These are phyloP conservation scores for Eupithecia exiguata DNA, from an alignment of 2,888 invertebrate genomes.

Conservation along the genomic window DNA sequence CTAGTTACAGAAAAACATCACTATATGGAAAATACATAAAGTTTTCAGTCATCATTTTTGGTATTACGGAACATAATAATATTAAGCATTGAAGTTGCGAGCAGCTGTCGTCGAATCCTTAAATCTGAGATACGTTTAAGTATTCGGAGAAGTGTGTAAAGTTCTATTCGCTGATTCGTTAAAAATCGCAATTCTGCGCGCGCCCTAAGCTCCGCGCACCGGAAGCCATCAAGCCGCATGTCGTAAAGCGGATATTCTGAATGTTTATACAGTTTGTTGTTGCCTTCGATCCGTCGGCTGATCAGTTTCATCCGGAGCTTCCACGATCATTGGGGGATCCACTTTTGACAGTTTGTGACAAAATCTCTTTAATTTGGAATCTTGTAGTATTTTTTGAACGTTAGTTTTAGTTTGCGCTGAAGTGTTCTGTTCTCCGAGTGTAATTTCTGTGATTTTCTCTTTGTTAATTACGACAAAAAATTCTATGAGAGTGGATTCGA, in stretches of 20 bases:
- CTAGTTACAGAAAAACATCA: no score
- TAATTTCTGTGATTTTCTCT: not conserved
- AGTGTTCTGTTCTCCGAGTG: not conserved
- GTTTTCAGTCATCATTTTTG: no score
- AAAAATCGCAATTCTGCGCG: constrained; percentile 22
- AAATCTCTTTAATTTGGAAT: not conserved
- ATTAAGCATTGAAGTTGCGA: no score
- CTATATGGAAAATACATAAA: no score
- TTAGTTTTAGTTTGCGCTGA: not conserved
- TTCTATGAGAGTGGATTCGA: not conserved
- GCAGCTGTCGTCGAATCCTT: no score
- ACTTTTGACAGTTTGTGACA: not conserved
- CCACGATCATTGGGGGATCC: not conserved
- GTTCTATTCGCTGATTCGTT: not conserved
- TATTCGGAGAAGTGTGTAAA: no score
- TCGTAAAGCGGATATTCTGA: constrained; percentile 45
- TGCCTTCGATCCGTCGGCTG: constrained; percentile 46
- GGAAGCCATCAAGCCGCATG: constrained; percentile 60
- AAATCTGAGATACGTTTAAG: no score
- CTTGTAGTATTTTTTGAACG: not conserved
- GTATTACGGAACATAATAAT: no score
- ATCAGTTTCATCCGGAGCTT: constrained; percentile 29
- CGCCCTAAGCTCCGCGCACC: constrained; percentile 51
- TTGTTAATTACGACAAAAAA: not conserved
- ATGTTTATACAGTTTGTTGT: constrained; percentile 59